Evolutionary conservation across 2,113 vertebrate species (phyloP).

Genomic region (Tenebrosternarchus preto): DNA sequence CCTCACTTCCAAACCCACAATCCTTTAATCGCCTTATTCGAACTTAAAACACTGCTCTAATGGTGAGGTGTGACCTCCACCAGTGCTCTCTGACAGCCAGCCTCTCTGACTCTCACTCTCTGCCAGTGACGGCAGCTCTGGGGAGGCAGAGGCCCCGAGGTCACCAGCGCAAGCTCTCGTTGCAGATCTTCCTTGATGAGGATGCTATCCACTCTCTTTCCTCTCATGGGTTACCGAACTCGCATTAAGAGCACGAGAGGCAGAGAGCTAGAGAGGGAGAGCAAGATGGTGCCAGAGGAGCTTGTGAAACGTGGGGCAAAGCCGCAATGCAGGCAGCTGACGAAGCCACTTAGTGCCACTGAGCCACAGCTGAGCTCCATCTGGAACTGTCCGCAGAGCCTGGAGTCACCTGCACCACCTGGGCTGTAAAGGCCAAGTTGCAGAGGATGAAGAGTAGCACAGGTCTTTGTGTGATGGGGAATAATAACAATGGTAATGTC

Average conservation of each 20-base stretch:
- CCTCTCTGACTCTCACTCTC: not conserved
- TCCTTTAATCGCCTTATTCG: not conserved
- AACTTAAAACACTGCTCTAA: not conserved
- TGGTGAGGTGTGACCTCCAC: slow-evolving; percentile 7
- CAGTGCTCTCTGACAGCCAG: not conserved
- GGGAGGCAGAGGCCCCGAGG: not conserved
- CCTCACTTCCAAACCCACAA: not conserved
- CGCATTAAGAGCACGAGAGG: slow-evolving; percentile 32
- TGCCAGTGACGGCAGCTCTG: not conserved
- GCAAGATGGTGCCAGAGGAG: not conserved
- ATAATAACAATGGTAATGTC: no score
- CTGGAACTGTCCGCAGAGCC: slow-evolving; percentile 20
- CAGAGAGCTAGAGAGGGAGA: slow-evolving; percentile 14
- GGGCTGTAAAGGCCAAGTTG: not conserved
- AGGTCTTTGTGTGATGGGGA: no score
- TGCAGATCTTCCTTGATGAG: slow-evolving; percentile 31
- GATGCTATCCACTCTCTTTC: slow-evolving; percentile 29
- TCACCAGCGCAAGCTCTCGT: not conserved
- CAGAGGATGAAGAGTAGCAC: no score
- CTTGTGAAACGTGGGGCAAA: slow-evolving; percentile 39
- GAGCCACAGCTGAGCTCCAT: slow-evolving; percentile 52
- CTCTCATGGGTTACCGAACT: slow-evolving; percentile 13
- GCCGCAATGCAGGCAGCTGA: slow-evolving; percentile 46
- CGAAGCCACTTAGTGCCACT: slow-evolving; percentile 38
- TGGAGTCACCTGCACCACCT: slow-evolving; percentile 36